Conservation (phyloP, 1,140 invertebrate species). For the Grapholita molesta region DNA sequence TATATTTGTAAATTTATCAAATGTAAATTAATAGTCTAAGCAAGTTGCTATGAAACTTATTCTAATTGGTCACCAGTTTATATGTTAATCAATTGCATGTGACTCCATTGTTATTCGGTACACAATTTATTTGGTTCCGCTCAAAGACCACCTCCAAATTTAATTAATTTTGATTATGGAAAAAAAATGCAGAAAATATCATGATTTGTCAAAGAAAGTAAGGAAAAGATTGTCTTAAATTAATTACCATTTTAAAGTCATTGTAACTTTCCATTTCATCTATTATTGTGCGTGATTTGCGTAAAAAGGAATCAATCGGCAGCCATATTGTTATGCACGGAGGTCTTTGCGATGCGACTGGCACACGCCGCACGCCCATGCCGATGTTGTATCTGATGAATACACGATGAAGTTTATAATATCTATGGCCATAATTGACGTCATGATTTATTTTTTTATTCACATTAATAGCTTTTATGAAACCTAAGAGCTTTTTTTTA, state of each 20-base stretch:
- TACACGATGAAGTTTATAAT: constrained; percentile 31
- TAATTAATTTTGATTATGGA: background rate
- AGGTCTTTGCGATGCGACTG: constrained; percentile 27
- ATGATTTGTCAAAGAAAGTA: background rate
- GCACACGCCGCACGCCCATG: constrained; percentile 69
- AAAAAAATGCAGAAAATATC: background rate
- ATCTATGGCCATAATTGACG: constrained; percentile 11
- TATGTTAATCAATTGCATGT: constrained; percentile 4
- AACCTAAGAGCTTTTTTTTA: background rate
- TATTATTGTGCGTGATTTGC: constrained; percentile 10
- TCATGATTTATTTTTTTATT: background rate
- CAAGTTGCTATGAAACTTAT: background rate
- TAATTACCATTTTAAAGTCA: background rate
- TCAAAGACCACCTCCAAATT: constrained; percentile 10
- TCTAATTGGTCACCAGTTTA: constrained; percentile 10
- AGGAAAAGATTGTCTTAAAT: background rate
- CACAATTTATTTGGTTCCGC: background rate
- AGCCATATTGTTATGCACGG: constrained; percentile 34
- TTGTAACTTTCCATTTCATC: background rate
- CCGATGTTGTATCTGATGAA: constrained; percentile 39
- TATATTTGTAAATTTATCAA: constrained; percentile 21
- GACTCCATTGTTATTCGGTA: background rate
- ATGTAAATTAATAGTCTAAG: background rate
- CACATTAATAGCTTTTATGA: no score
- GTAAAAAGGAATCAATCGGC: constrained; percentile 24